phyloP scores from a whole-genome alignment of 2,113 vertebrate genomes.

The Charadrius vociferus region DNA sequence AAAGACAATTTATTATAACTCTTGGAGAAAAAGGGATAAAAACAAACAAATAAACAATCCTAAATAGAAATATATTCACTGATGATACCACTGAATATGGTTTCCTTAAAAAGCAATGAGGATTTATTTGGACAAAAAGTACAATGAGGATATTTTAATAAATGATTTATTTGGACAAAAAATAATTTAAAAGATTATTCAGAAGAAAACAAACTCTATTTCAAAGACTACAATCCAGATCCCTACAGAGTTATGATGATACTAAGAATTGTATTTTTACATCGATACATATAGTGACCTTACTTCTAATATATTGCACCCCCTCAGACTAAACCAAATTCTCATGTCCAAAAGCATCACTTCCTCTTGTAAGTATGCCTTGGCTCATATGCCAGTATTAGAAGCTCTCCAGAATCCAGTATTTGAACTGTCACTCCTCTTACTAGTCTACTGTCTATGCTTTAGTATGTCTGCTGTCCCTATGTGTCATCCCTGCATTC shows the following conservation, averaged over 20 bases:
- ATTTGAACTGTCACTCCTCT: not conserved
- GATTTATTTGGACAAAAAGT: not conserved
- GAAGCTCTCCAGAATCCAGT: not conserved
- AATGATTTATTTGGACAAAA: not conserved
- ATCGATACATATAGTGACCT: not conserved
- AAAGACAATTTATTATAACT: not conserved
- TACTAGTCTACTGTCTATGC: not conserved
- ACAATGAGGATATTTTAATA: not conserved
- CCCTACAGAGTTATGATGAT: not conserved
- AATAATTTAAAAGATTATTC: not conserved
- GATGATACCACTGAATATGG: not conserved
- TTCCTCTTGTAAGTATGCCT: not conserved
- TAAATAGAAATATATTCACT: not conserved
- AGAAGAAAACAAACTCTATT: not conserved
- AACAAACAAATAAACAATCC: rapidly evolving
- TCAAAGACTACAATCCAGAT: not conserved
- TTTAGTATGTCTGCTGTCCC: not conserved
- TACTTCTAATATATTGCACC: not conserved
- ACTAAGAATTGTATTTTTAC: not conserved
- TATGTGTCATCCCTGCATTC: not conserved
- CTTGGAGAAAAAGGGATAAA: not conserved
- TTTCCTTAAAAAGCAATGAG: not conserved
- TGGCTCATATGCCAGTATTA: not conserved
- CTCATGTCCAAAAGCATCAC: not conserved
- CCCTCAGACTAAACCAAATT: not conserved